Conservation (phyloP, 2,797 vertebrate species). For the Acomys russatus region DNA sequence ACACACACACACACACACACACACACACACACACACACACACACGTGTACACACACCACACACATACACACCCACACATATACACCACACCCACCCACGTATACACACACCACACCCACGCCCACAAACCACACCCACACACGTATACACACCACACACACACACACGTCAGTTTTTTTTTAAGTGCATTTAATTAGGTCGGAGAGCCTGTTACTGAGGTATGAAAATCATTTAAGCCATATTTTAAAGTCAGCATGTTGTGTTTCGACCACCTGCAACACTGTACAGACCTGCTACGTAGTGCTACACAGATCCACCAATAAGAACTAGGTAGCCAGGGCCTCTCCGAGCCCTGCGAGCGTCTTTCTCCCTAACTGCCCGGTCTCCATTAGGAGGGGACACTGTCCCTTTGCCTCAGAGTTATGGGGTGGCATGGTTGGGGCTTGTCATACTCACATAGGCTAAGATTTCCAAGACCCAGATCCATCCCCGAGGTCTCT, state of each 20-base stretch:
- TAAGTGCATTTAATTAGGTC: conserved; percentile 69
- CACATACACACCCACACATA: too few species aligned
- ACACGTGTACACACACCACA: background rate
- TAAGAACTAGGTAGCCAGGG: rapidly evolving
- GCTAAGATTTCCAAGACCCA: conserved; percentile 68
- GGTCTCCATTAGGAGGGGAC: conserved; percentile 34
- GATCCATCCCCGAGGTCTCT: conserved; percentile 27
- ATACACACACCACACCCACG: background rate
- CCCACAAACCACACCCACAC: background rate
- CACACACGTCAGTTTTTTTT: background rate
- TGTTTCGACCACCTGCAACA: background rate
- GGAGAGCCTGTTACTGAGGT: conserved; percentile 32
- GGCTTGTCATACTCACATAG: conserved; percentile 69
- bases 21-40: background rate
- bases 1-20: background rate
- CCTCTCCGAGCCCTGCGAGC: rapidly evolving
- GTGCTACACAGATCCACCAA: rapidly evolving
- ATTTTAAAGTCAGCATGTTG: background rate
- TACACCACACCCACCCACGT: background rate
- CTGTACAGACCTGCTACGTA: rapidly evolving
- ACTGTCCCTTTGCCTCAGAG: conserved; percentile 75
- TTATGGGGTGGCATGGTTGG: conserved; percentile 43
- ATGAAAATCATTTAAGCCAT: background rate
- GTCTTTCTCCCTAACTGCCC: background rate
- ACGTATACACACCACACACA: background rate